Evolutionary conservation across 2,888 invertebrate species (phyloP).

Genomic region (Drosophila paracracens): DNA sequence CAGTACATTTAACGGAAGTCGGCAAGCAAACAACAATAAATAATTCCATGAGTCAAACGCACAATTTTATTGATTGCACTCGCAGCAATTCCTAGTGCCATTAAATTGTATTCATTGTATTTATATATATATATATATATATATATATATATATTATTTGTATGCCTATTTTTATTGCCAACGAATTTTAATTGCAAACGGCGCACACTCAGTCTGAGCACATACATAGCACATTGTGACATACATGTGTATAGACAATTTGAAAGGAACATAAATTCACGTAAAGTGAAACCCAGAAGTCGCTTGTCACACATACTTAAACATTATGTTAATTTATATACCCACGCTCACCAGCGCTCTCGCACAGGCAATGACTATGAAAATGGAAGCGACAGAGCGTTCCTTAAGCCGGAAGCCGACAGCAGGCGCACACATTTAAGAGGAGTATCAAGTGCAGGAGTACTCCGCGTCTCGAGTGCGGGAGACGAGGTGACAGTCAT

Average conservation of each 20-base stretch:
- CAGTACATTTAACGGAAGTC: constrained; percentile 2
- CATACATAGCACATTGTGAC: neutral
- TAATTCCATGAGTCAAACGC: neutral
- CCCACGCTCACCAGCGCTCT: constrained; percentile 29
- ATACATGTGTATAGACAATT: constrained; percentile 57
- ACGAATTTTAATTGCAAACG: constrained; percentile 70
- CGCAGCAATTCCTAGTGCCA: constrained; percentile 43
- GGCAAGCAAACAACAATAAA: constrained; percentile 2
- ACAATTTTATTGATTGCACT: constrained; percentile 46
- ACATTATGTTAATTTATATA: constrained; percentile 80
- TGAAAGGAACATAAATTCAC: constrained; percentile 76
- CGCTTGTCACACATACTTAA: constrained; percentile 81
- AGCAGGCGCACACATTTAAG: constrained; percentile 52
- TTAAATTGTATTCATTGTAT: constrained; percentile 44
- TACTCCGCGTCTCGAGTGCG: neutral
- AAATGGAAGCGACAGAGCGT: constrained; percentile 79
- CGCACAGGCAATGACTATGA: constrained; percentile 58
- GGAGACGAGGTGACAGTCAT: constrained; percentile 58
- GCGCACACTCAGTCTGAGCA: constrained; percentile 5
- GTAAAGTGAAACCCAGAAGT: constrained; percentile 76
- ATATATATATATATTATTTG: constrained; percentile 19
- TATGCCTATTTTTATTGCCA: constrained; percentile 65
- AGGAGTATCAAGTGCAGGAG: constrained; percentile 8
- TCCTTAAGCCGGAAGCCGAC: constrained; percentile 77
- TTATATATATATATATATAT: neutral